These are phyloP conservation scores for Mesorhabditis sp. DNA, from an alignment of 2,888 invertebrate species.

Conservation along the genomic window DNA sequence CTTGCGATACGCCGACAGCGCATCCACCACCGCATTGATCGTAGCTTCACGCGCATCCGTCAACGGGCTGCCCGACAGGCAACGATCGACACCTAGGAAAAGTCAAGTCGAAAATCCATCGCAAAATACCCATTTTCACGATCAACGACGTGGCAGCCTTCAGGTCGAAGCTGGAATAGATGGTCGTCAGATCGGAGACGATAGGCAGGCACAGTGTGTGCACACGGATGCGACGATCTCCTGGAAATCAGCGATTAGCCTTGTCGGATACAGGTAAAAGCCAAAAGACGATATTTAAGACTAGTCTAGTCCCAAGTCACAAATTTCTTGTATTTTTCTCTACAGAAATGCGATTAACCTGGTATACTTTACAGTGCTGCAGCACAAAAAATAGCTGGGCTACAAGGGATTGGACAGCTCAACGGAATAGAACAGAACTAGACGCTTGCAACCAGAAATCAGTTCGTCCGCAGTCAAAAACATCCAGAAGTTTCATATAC, in stretches of 20 bases:
- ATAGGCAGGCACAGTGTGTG: conserved; percentile 93
- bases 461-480: too few species aligned
- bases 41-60: conserved; percentile 92
- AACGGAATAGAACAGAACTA: too few species aligned
- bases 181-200: conserved; percentile 76
- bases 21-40: conserved; percentile 88
- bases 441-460: too few species aligned
- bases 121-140: conserved; percentile 81
- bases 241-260: conserved; percentile 60
- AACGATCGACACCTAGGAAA: conserved; percentile 79
- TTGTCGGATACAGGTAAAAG: not conserved
- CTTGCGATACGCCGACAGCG: conserved; percentile 65
- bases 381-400: too few species aligned
- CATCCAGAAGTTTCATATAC: conserved; percentile 55
- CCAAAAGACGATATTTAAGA: not conserved
- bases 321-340: not conserved
- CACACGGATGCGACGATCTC: conserved; percentile 91
- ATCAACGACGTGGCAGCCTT: conserved; percentile 78
- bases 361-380: too few species aligned
- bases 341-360: too few species aligned
- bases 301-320: not conserved
- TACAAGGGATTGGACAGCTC: too few species aligned
- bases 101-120: not conserved
- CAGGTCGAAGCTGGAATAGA: conserved; percentile 84
- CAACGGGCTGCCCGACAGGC: conserved; percentile 71